These are phyloP conservation scores for Netelia virgata DNA, from an alignment of 2,888 invertebrate species.

Conservation along the genomic window DNA sequence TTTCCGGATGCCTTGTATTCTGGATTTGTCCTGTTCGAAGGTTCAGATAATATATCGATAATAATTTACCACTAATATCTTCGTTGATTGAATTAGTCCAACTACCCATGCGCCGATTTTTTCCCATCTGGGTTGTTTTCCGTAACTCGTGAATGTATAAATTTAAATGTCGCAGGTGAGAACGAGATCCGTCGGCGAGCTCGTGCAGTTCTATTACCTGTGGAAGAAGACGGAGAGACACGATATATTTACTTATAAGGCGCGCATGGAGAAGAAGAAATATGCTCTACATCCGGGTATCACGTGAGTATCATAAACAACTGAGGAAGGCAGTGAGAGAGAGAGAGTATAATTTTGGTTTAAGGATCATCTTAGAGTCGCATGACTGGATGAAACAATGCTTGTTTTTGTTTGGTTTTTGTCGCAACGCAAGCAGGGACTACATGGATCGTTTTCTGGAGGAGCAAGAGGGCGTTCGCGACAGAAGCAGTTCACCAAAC, in stretches of 20 bases:
- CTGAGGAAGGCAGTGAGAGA: not conserved
- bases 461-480: conserved; percentile 91
- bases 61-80: too few relatives aligned
- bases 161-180: conserved; percentile 87
- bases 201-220: conserved; percentile 97
- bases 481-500: conserved; percentile 91
- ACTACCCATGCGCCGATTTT: too few relatives aligned
- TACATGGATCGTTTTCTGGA: conserved; percentile 97
- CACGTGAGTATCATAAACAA: conserved; percentile 87
- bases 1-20: too few relatives aligned
- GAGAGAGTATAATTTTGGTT: not conserved
- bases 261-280: conserved; percentile 95
- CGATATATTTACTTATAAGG: conserved; percentile 95
- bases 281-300: conserved; percentile 96
- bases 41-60: not conserved
- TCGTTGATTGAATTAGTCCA: too few relatives aligned
- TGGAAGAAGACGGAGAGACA: conserved; percentile 99
- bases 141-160: not conserved
- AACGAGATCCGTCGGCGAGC: conserved; percentile 97
- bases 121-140: not conserved
- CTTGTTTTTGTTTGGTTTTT: conserved; percentile 27
- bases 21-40: too few relatives aligned
- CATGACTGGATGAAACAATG: conserved; percentile 68
- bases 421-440: conserved; percentile 86
- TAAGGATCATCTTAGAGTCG: not conserved